Percentiles rank a stretch among this genome's conserved stretches.
Conservation (phyloP, 1,140 invertebrate genomes). For the Paracyclopina nana region DNA sequence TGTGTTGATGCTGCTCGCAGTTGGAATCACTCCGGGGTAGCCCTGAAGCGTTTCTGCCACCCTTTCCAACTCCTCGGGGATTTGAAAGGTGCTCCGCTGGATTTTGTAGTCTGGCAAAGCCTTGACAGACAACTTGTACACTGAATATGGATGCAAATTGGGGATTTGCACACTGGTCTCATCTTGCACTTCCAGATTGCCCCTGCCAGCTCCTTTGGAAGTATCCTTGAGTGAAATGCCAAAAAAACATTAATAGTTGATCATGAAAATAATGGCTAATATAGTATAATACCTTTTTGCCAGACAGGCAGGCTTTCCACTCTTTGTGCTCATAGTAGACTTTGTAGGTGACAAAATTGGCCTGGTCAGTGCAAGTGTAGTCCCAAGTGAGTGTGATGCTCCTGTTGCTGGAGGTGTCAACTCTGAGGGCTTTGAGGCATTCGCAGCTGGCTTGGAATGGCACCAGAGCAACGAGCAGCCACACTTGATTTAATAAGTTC, state of each 20-base stretch:
- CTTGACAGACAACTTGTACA: background rate
- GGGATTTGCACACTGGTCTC: background rate
- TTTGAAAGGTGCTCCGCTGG: too few relatives aligned
- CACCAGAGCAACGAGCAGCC: too few relatives aligned
- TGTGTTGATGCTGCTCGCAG: background rate
- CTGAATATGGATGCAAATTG: background rate
- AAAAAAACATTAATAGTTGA: too few relatives aligned
- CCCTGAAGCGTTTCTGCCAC: background rate
- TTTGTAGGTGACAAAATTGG: background rate
- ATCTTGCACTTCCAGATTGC: background rate
- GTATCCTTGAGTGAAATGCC: too few relatives aligned
- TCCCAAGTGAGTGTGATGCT: background rate
- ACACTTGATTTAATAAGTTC: too few relatives aligned
- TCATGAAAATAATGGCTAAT: too few relatives aligned
- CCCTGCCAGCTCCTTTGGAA: background rate
- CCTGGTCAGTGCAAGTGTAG: background rate
- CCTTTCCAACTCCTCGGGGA: background rate
- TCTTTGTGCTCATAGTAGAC: background rate
- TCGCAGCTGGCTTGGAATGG: too few relatives aligned
- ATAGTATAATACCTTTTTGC: too few relatives aligned
- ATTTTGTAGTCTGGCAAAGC: background rate
- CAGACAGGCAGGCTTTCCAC: background rate
- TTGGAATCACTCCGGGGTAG: background rate
- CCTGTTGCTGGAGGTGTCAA: background rate
- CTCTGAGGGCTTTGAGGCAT: background rate